Conservation (phyloP, 2,888 invertebrate genomes). For the Phyllotreta cruciferae region DNA sequence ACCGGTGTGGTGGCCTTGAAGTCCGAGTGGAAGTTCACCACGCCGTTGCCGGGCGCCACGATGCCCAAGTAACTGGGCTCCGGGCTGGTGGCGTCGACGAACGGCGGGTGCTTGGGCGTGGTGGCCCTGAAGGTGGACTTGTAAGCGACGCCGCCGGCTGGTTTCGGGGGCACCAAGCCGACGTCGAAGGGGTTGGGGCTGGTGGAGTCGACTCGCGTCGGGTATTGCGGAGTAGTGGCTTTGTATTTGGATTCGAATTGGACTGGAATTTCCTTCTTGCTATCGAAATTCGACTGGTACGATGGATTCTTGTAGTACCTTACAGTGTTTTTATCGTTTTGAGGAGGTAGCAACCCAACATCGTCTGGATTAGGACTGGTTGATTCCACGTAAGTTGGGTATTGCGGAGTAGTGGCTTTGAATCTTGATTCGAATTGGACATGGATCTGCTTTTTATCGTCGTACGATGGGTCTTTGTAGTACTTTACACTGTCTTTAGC, state of each 20-base stretch:
- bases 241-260: constrained; percentile 46
- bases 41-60: constrained; percentile 41
- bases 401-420: constrained; percentile 50
- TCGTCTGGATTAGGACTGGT: constrained; percentile 46
- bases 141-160: constrained; percentile 41
- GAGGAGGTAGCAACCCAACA: constrained; percentile 47
- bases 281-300: neutral
- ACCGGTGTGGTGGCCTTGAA: constrained; percentile 47
- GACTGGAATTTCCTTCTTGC: constrained; percentile 11
- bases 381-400: constrained; percentile 48
- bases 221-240: constrained; percentile 50
- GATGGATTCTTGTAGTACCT: too few species aligned
- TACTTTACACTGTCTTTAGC: neutral
- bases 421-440: constrained; percentile 48
- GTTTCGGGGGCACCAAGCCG: constrained; percentile 45
- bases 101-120: constrained; percentile 49
- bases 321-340: constrained; percentile 1
- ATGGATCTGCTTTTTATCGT: constrained; percentile 10
- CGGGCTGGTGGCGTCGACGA: constrained; percentile 48
- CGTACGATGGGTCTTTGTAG: constrained; percentile 29
- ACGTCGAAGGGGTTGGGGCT: constrained; percentile 41
- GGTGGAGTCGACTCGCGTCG: constrained; percentile 39
- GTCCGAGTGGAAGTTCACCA: constrained; percentile 45
- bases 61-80: constrained; percentile 47
- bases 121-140: constrained; percentile 48